phyloP scores from a whole-genome alignment of 2,888 invertebrate genomes.

The Cylindroiulus punctatus region DNA sequence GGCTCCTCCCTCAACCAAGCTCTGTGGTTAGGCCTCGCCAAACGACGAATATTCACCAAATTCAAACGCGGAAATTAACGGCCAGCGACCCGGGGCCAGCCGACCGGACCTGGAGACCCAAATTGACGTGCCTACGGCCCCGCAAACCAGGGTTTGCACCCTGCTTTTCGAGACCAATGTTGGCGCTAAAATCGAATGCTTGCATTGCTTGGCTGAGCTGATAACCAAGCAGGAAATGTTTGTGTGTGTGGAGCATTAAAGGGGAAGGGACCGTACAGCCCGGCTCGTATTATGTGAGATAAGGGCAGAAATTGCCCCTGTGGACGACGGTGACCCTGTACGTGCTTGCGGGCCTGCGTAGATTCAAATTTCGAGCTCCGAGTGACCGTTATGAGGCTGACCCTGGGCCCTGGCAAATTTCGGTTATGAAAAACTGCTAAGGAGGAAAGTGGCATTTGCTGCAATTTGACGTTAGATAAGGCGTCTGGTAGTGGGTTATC shows the following conservation, averaged over 20 bases:
- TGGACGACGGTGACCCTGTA: no score
- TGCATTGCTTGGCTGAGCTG: neutral
- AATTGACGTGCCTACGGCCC: neutral
- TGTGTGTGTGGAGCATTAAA: neutral
- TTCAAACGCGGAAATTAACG: no score
- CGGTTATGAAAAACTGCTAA: no score
- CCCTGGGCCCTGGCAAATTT: no score
- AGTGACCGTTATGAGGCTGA: no score
- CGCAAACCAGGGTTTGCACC: neutral
- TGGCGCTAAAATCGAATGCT: neutral
- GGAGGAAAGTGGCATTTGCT: no score
- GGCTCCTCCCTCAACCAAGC: conserved; percentile 34
- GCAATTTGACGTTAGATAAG: no score
- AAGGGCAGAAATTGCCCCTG: no score
- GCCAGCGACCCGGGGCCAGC: neutral
- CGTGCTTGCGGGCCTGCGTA: no score
- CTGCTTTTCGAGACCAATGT: neutral
- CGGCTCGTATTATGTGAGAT: no score
- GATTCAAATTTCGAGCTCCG: no score
- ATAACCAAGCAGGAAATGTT: neutral
- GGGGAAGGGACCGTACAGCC: neutral
- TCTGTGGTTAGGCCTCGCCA: neutral
- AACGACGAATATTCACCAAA: neutral
- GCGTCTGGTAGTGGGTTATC: no score
- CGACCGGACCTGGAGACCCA: neutral